Percentiles rank a stretch among this genome's conserved stretches.
Evolutionary conservation across 2,888 invertebrate genomes (phyloP).

Genomic region (Kryphioiulus occultus): DNA sequence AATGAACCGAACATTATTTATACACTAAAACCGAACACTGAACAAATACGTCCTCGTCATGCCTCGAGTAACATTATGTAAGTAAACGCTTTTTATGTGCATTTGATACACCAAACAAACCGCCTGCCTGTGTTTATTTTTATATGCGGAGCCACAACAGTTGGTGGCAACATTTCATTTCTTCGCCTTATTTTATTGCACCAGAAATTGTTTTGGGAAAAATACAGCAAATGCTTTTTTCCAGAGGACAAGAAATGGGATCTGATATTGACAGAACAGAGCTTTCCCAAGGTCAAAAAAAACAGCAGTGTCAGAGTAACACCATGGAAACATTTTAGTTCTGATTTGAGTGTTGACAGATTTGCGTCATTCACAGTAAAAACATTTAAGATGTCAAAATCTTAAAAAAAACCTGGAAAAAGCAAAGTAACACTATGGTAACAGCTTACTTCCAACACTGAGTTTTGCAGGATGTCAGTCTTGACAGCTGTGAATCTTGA

Average conservation of each 20-base stretch:
- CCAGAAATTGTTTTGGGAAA: background rate
- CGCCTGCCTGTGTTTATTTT: background rate
- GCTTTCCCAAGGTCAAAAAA: too few relatives aligned
- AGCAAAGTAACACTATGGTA: too few relatives aligned
- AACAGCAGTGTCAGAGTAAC: too few relatives aligned
- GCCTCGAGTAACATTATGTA: background rate
- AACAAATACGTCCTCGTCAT: background rate
- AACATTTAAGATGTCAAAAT: too few relatives aligned
- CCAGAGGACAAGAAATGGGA: background rate
- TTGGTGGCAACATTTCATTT: background rate
- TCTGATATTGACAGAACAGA: background rate
- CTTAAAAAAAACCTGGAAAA: too few relatives aligned
- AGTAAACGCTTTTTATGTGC: background rate
- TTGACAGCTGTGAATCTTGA: too few relatives aligned
- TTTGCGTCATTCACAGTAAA: too few relatives aligned
- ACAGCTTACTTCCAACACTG: too few relatives aligned
- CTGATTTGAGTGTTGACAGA: too few relatives aligned
- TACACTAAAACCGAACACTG: slow-evolving; percentile 9
- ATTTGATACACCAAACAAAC: background rate
- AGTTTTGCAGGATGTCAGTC: too few relatives aligned
- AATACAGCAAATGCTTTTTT: background rate
- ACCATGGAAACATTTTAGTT: too few relatives aligned
- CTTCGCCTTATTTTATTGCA: background rate
- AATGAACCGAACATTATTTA: slow-evolving; percentile 14
- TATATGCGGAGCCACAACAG: background rate